A percentile compares a stretch with the other conserved stretches of the same genome.
Conservation (phyloP, 2,888 invertebrate genomes). For the Drosophila tanythrix region DNA sequence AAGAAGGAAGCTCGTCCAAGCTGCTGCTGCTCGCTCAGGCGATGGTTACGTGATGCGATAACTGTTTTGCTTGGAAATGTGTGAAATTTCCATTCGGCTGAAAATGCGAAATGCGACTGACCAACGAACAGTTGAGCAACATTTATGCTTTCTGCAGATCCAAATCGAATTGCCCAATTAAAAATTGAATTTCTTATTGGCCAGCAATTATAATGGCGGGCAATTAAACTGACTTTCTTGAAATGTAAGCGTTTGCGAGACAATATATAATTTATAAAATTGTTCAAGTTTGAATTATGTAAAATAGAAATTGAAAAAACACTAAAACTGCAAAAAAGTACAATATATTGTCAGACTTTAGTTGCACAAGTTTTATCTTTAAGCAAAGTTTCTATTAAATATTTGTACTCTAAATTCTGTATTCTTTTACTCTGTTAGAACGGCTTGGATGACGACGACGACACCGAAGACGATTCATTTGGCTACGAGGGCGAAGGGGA, state of each 20-base stretch:
- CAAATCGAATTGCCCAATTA: slow-evolving; percentile 70
- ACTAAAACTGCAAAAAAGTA: too few species aligned
- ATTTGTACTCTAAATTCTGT: background rate
- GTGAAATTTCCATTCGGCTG: slow-evolving; percentile 25
- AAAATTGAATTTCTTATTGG: slow-evolving; percentile 52
- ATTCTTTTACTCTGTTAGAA: slow-evolving; percentile 52
- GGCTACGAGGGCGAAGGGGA: slow-evolving; percentile 72
- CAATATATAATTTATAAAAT: background rate
- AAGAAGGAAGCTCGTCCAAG: slow-evolving; percentile 51
- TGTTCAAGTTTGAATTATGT: background rate
- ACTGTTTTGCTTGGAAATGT: slow-evolving; percentile 33
- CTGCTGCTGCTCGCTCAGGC: slow-evolving; percentile 1
- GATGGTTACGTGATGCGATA: slow-evolving; percentile 54
- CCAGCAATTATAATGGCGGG: slow-evolving; percentile 19
- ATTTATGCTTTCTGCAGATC: slow-evolving; percentile 52
- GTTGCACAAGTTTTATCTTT: background rate
- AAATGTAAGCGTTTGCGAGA: background rate
- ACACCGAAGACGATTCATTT: slow-evolving; percentile 71
- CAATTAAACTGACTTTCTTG: background rate
- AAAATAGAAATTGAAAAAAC: background rate
- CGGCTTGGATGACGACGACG: slow-evolving; percentile 77
- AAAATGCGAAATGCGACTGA: slow-evolving; percentile 45
- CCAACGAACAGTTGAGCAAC: slow-evolving; percentile 44
- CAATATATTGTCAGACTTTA: too few species aligned
- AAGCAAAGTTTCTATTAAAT: slow-evolving; percentile 2